Percentiles rank a stretch among this genome's conserved stretches.
Conservation (phyloP, 2,113 vertebrate species). For the Carassius carassius region DNA sequence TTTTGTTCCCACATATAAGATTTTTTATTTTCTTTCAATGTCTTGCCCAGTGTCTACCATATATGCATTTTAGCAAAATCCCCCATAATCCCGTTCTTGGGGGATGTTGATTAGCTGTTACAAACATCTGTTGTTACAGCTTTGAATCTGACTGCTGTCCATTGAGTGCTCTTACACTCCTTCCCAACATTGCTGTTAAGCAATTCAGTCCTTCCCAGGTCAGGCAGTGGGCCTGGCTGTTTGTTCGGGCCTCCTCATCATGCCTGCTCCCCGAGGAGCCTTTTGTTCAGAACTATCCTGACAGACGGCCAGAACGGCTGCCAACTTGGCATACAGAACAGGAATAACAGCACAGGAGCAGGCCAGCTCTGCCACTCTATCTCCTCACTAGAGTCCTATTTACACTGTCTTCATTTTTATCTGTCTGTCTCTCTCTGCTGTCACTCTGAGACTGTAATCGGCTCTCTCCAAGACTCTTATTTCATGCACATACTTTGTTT, state of each 20-base stretch:
- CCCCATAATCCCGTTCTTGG: neutral
- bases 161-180: neutral
- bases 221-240: conserved; percentile 27
- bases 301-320: conserved; percentile 34
- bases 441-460: neutral
- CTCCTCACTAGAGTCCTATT: conserved; percentile 7
- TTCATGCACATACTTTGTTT: neutral
- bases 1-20: no score
- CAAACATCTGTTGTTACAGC: neutral
- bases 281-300: conserved; percentile 35
- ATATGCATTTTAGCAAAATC: neutral
- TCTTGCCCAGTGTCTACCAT: neutral
- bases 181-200: conserved; percentile 20
- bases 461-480: neutral
- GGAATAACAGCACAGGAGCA: conserved; percentile 30
- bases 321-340: conserved; percentile 34
- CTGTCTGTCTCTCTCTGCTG: neutral
- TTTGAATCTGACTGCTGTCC: neutral
- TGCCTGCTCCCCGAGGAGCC: conserved; percentile 34
- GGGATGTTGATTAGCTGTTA: neutral
- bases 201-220: conserved; percentile 36
- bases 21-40: no score
- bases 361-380: conserved; percentile 5
- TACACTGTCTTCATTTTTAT: neutral
- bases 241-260: conserved; percentile 31